Evolutionary conservation across 1,140 invertebrate species (phyloP).

Genomic region (Lycorma delicatula): DNA sequence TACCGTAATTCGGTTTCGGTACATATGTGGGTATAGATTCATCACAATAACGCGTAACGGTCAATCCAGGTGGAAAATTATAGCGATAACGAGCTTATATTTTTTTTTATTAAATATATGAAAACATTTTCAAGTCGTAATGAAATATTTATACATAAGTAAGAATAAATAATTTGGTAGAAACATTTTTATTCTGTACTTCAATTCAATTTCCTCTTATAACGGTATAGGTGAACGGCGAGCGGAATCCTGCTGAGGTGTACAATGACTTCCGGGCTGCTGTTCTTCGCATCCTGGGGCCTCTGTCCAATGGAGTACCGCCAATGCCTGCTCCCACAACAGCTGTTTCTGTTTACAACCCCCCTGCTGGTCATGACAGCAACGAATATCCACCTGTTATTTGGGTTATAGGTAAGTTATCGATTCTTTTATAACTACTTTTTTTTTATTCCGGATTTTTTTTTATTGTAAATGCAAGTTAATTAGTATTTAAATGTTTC

Average conservation of each 20-base stretch:
- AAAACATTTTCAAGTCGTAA: too few relatives aligned
- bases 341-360: constrained; percentile 22
- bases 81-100: too few relatives aligned
- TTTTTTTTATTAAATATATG: too few relatives aligned
- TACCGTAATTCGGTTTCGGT: too few relatives aligned
- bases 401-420: constrained; percentile 59
- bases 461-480: background rate
- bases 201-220: too few relatives aligned
- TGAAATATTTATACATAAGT: too few relatives aligned
- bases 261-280: constrained; percentile 68
- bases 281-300: constrained; percentile 58
- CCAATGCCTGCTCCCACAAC: constrained; percentile 3
- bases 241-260: constrained; percentile 70
- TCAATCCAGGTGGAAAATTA: too few relatives aligned
- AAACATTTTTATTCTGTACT: too few relatives aligned
- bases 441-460: background rate
- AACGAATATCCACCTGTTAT: constrained; percentile 46
- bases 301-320: background rate
- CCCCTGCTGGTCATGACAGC: constrained; percentile 19
- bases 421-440: background rate
- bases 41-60: too few relatives aligned
- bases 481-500: too few relatives aligned
- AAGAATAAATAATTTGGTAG: too few relatives aligned
- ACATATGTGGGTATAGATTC: too few relatives aligned
- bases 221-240: constrained; percentile 61